Percentiles rank a stretch among this genome's conserved stretches.
Evolutionary conservation across 2,113 vertebrate genomes (phyloP).

Genomic region (Dasyprocta punctata): DNA sequence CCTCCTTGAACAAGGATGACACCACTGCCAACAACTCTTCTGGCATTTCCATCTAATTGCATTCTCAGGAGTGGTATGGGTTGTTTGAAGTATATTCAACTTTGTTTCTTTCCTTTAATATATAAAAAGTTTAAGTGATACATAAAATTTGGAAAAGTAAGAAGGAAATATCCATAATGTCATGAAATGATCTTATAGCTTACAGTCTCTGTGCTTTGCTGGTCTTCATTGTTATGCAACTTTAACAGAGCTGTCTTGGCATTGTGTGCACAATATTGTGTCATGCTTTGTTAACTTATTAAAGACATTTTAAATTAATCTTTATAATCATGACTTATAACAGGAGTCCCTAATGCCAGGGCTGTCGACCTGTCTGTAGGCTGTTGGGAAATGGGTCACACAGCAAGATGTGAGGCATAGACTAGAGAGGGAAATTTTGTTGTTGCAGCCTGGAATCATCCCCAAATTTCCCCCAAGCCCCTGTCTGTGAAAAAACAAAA

Average conservation of each 20-base stretch:
- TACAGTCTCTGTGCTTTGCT: neutral
- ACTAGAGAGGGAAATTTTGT: neutral
- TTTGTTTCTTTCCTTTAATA: neutral
- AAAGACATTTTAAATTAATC: slow-evolving; percentile 17
- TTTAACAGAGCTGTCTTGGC: neutral
- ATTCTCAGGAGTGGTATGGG: neutral
- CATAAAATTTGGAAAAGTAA: neutral
- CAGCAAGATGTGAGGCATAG: neutral
- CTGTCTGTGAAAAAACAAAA: neutral
- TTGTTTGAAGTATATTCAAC: neutral
- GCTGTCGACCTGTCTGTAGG: neutral
- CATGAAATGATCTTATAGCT: neutral
- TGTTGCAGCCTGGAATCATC: neutral
- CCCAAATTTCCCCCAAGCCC: neutral
- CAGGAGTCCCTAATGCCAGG: neutral
- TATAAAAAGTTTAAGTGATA: neutral
- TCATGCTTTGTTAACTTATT: neutral
- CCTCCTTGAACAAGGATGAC: slow-evolving; percentile 3
- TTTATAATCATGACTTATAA: neutral
- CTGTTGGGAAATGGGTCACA: neutral
- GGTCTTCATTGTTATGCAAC: neutral
- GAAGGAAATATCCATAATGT: neutral
- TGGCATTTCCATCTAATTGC: slow-evolving; percentile 3
- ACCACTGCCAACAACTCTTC: neutral
- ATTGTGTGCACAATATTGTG: neutral